Base-by-base conservation (phyloP, 2,888 invertebrate genomes). In the Palloptera scutellata region DNA sequence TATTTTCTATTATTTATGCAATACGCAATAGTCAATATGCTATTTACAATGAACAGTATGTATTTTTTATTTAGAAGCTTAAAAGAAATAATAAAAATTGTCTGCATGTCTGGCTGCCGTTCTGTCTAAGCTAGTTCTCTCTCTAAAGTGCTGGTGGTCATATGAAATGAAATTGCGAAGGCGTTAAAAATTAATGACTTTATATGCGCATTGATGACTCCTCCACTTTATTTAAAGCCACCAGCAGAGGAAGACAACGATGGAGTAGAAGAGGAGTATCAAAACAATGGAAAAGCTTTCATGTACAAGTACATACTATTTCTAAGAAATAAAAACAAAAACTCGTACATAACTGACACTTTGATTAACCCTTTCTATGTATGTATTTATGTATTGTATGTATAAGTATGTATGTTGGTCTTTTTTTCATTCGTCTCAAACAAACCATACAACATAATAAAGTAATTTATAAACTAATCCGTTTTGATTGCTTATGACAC, bases 381-480 rank as follows among this genome's bases (percentile, higher is more conserved):
- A 15, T 42, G 13, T 52, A 61, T 58, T 65, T 8, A 43, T 43
- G 43, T 63, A n/a, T 54, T 6, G 45, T 54, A 30, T 1, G 19
- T 54, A 6, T 54, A 30, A 15, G 55, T 54, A 8, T 15, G 64
- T 54, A 41, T 40, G 63, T 52, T 65, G 66, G 42, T 55, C 40
- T 60, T 42, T 64, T 59, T 66, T 70, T 71, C 72, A 66, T 71
- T 73, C 74, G 69, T 75, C 72, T 57, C 40, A 64, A n/a, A 30
- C 19, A 30, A 15, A 20, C 70, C 71, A 71, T 67, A 62, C 70
- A 70, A 69, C 69, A 71, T 73, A 72, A 75, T 76, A 72, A 76
- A 76, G 71, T 79, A 73, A 76, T 78, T 77, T 78, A 76, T 71
- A 75, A 77, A 77, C 74, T 77, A 78, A 80, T 78, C 74, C 77